phyloP scores from a whole-genome alignment of 2,888 invertebrate genomes.

The Galerucella calmariensis region DNA sequence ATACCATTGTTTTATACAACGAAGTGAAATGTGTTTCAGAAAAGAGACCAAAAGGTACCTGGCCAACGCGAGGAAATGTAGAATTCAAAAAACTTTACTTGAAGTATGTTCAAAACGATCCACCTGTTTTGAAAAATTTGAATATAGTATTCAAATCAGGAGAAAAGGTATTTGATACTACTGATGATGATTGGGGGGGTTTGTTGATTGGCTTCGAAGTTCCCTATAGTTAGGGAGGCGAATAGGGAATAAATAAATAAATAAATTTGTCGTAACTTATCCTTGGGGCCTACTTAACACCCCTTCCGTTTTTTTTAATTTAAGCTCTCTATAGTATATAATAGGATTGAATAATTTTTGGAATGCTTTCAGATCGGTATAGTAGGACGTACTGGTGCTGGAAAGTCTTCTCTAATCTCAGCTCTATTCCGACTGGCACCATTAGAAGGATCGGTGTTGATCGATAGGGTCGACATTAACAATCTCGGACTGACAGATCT shows the following conservation, averaged over 20 bases:
- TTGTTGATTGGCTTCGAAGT: too few species aligned
- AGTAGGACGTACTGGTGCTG: conserved; percentile 90
- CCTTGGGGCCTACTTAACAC: too few species aligned
- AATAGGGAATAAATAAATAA: too few species aligned
- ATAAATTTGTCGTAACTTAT: too few species aligned
- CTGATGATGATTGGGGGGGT: too few species aligned
- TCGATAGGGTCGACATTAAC: conserved; percentile 80
- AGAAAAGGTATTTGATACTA: conserved; percentile 68
- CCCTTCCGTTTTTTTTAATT: too few species aligned
- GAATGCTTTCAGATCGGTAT: conserved; percentile 75
- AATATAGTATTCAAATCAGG: conserved; percentile 72
- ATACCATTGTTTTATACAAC: too few species aligned
- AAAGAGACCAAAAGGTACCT: conserved; percentile 65
- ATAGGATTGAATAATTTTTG: background rate
- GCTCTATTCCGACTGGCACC: conserved; percentile 86
- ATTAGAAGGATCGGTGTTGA: conserved; percentile 78
- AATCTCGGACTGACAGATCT: conserved; percentile 81
- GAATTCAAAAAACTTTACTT: conserved; percentile 72
- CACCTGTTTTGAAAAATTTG: conserved; percentile 76
- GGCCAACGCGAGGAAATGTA: conserved; percentile 72
- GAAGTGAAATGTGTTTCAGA: background rate
- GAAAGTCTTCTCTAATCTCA: conserved; percentile 85
- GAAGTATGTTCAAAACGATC: conserved; percentile 71
- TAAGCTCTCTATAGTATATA: too few species aligned
- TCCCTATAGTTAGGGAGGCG: too few species aligned